These are phyloP conservation scores for Diadema setosum DNA, from an alignment of 35 echinoderm and acorn worm genomes.

Conservation along the genomic window DNA sequence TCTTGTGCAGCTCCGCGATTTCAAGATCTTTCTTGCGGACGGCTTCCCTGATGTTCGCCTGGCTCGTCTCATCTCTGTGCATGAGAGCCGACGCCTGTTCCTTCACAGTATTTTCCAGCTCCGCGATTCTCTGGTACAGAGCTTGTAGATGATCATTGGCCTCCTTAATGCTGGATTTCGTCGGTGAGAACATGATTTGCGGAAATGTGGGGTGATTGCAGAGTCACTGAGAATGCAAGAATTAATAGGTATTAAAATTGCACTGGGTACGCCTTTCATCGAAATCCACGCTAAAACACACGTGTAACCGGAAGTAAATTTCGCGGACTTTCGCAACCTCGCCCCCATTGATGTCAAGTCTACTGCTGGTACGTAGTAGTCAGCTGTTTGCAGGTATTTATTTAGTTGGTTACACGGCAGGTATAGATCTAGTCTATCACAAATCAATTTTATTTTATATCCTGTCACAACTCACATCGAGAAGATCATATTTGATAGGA, in stretches of 20 bases:
- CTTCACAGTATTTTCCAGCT: conserved; percentile 75
- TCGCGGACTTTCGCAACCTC: background rate
- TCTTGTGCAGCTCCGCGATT: conserved; percentile 41
- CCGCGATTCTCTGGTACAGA: conserved; percentile 54
- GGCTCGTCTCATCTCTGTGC: conserved; percentile 44
- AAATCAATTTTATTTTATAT: too few species aligned
- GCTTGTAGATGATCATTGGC: conserved; percentile 80
- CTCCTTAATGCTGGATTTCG: conserved; percentile 70
- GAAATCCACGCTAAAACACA: background rate
- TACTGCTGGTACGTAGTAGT: too few species aligned
- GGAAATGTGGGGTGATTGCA: background rate
- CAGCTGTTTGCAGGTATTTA: too few species aligned
- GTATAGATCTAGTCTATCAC: too few species aligned
- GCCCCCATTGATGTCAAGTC: too few species aligned
- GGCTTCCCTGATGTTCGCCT: background rate
- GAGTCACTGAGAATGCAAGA: too few species aligned
- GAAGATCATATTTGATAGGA: too few species aligned
- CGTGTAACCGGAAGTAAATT: background rate
- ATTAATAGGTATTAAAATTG: too few species aligned
- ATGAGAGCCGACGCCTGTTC: conserved; percentile 78
- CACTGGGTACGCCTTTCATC: background rate
- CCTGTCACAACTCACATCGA: too few species aligned
- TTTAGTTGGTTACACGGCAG: too few species aligned
- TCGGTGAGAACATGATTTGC: conserved; percentile 33
- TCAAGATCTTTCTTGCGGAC: conserved; percentile 36